Evolutionary conservation across 2,888 invertebrate species (phyloP).

Genomic region (Cheilosia grossa): DNA sequence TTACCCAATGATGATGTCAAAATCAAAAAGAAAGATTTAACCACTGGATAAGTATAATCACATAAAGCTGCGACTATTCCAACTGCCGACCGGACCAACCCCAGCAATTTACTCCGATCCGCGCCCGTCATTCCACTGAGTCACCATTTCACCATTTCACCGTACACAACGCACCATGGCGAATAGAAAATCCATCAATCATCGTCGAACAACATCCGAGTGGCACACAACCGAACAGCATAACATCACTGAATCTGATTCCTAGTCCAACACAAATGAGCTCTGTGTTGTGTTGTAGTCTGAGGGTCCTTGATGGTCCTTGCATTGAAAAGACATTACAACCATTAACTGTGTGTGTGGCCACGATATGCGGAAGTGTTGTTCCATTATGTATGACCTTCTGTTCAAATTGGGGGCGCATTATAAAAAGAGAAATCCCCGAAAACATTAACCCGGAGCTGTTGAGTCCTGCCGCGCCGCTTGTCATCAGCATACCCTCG

Average conservation of each 20-base stretch:
- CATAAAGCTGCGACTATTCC: slow-evolving; percentile 31
- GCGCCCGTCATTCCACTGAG: slow-evolving; percentile 38
- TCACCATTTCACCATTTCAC: slow-evolving; percentile 19
- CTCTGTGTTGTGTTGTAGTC: slow-evolving; percentile 35
- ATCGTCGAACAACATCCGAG: slow-evolving; percentile 39
- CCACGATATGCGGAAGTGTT: slow-evolving; percentile 20
- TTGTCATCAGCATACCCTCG: slow-evolving; percentile 66
- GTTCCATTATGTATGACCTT: slow-evolving; percentile 74
- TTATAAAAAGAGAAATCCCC: slow-evolving; percentile 21
- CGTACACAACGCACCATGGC: background rate
- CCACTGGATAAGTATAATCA: slow-evolving; percentile 43
- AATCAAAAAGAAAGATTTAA: slow-evolving; percentile 53
- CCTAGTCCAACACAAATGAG: slow-evolving; percentile 65
- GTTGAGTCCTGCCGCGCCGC: slow-evolving; percentile 62
- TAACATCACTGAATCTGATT: slow-evolving; percentile 57
- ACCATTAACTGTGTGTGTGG: slow-evolving; percentile 55
- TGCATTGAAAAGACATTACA: slow-evolving; percentile 72
- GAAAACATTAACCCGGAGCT: slow-evolving; percentile 65
- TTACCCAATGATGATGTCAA: slow-evolving; percentile 63
- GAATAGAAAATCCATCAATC: slow-evolving; percentile 71
- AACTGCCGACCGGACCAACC: slow-evolving; percentile 31
- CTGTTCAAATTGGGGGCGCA: slow-evolving; percentile 36
- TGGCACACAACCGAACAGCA: slow-evolving; percentile 12
- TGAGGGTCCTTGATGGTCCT: slow-evolving; percentile 18
- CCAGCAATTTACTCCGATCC: slow-evolving; percentile 61